phyloP scores from a whole-genome alignment of 2,797 vertebrate species.

The Pseudopleuronectes americanus region DNA sequence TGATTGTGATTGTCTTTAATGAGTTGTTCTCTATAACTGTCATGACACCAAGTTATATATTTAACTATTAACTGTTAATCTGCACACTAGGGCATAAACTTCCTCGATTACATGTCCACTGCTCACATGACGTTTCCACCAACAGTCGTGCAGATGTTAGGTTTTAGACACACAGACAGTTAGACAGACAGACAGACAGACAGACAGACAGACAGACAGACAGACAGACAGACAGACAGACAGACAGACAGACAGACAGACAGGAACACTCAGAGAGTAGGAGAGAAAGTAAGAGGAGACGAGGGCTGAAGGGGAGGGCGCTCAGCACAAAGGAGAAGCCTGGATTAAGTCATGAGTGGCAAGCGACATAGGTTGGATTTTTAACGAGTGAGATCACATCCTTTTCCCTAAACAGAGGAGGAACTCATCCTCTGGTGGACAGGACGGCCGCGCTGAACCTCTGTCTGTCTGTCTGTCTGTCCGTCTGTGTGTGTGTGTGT shows the following conservation, averaged over 20 bases:
- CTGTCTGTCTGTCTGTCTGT: conserved; percentile 56
- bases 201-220: background rate
- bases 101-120: too few relatives aligned
- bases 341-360: conserved; percentile 89
- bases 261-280: conserved; percentile 32
- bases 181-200: background rate
- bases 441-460: conserved; percentile 60
- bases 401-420: conserved; percentile 87
- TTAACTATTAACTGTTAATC: background rate
- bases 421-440: conserved; percentile 83
- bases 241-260: background rate
- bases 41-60: too few relatives aligned
- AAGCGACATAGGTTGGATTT: conserved; percentile 93
- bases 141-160: background rate
- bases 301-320: conserved; percentile 72
- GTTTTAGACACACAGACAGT: background rate
- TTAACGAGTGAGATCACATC: conserved; percentile 93
- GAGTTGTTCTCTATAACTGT: too few relatives aligned
- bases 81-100: background rate
- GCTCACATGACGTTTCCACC: too few relatives aligned
- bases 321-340: conserved; percentile 84
- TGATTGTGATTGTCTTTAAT: background rate
- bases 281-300: conserved; percentile 68
- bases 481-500: conserved; percentile 27
- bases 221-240: background rate